Percentiles rank a stretch among this genome's conserved stretches.
These are phyloP conservation scores for Cordilura impudica DNA, from an alignment of 2,888 invertebrate species.

Conservation along the genomic window DNA sequence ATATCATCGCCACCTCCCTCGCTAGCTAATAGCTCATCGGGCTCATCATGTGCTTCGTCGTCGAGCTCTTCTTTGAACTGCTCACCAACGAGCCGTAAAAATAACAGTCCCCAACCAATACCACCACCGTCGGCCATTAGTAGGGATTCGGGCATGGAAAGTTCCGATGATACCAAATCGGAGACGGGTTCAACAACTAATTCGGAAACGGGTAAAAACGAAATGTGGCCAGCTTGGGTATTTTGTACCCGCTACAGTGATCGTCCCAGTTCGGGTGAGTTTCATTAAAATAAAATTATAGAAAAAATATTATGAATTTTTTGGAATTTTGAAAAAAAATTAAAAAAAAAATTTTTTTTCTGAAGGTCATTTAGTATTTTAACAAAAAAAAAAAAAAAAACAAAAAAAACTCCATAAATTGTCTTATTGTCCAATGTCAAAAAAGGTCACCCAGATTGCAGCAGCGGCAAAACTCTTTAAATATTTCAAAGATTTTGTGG, in stretches of 20 bases:
- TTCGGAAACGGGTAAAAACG: constrained; percentile 76
- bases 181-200: constrained; percentile 76
- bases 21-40: constrained; percentile 66
- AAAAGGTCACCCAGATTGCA: constrained; percentile 47
- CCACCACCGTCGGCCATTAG: constrained; percentile 76
- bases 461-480: constrained; percentile 50
- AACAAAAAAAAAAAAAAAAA: not conserved
- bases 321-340: too few species aligned
- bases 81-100: constrained; percentile 71
- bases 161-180: constrained; percentile 77
- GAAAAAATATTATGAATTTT: too few species aligned
- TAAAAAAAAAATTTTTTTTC: not conserved
- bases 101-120: constrained; percentile 75
- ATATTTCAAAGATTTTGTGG: constrained; percentile 8
- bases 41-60: constrained; percentile 68
- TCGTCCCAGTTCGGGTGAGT: constrained; percentile 91
- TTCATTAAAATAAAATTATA: not conserved
- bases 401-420: constrained; percentile 30
- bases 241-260: constrained; percentile 98
- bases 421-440: constrained; percentile 19
- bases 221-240: constrained; percentile 97
- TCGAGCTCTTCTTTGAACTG: constrained; percentile 68
- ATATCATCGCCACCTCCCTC: constrained; percentile 67
- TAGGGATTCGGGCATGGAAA: constrained; percentile 78
- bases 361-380: constrained; percentile 7